Conservation (phyloP, 2,113 vertebrate genomes). For the Boleophthalmus pectinirostris region DNA sequence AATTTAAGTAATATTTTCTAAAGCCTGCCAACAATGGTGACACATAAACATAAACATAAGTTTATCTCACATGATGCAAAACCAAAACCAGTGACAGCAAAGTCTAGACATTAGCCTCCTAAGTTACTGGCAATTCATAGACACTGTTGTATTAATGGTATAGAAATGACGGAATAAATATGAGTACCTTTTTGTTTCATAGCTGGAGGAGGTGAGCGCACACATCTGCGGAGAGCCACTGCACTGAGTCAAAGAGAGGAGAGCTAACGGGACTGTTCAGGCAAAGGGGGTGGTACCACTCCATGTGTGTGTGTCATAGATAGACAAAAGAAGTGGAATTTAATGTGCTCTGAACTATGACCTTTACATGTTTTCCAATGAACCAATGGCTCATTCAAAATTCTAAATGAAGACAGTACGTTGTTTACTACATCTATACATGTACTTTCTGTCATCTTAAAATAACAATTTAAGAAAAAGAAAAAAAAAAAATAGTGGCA, state of each 20-base stretch:
- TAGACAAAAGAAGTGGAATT: slow-evolving; percentile 26
- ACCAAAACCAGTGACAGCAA: background rate
- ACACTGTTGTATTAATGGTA: background rate
- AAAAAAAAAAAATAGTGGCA: background rate
- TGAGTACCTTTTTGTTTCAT: slow-evolving; percentile 70
- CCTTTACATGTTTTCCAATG: slow-evolving; percentile 8
- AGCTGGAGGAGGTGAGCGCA: slow-evolving; percentile 20
- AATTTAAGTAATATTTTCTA: background rate
- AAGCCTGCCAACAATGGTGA: background rate
- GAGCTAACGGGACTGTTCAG: slow-evolving; percentile 38
- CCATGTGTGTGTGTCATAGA: slow-evolving; percentile 30
- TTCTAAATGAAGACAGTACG: background rate
- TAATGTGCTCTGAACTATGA: slow-evolving; percentile 22
- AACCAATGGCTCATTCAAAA: background rate
- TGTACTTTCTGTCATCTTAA: no score
- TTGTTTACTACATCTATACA: background rate
- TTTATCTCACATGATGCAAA: background rate
- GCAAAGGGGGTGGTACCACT: slow-evolving; percentile 48
- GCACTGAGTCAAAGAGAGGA: slow-evolving; percentile 28
- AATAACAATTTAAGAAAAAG: background rate
- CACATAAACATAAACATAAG: background rate
- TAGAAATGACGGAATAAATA: background rate
- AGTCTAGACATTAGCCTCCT: background rate
- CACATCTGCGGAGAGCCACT: slow-evolving; percentile 15
- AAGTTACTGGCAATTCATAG: background rate